Evolutionary conservation across 2,797 vertebrate genomes (phyloP), one percentile per base, ranked within the genome.

Genomic region (Otus scops): DNA sequence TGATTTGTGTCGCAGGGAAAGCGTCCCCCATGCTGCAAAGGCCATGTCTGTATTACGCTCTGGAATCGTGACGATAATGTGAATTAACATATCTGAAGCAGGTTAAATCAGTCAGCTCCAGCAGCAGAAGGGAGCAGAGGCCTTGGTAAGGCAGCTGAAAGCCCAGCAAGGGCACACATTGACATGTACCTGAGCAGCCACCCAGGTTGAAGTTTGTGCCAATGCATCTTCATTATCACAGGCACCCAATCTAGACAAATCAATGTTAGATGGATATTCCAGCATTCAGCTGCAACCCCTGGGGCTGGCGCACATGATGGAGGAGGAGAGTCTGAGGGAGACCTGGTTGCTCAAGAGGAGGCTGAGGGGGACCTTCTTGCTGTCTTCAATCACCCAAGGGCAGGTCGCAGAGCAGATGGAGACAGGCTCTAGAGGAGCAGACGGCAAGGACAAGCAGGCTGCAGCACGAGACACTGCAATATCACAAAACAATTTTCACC

Each of bases 161-260:
- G 65, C 84, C 56, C 64, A n/a, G 60, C 0, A 0, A 89, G 54
- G 77, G 50, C 73, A 68, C 56, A 13, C 0, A 0, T 0, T 19
- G n/a, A n/a, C 0, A 1, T 7, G n/a, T 4, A 57, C 47, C 74
- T 23, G n/a, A 77, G 67, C 79, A 64, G 73, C 83, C 77, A 59
- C 54, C 47, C 67, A 32, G 39, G 75, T 60, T 36, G 68, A 51
- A 64, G 54, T 32, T 32, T 20, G 15, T 18, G 61, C 73, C 54
- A 14, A 6, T 9, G 30, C 39, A 77, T 51, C 67, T 15, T 70
- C 56, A 12, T 68, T 36, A 56, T 20, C n/a, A 12, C 4, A 54
- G 56, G 75, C 30, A 43, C 22, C 51, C 67, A 57, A 13, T 7
- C 43, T 10, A 38, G 30, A 18, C 0, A 1, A 50, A 45, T 39